Evolutionary conservation across 2,797 vertebrate species (phyloP).

Genomic region (Arrhamphus sclerolepis): DNA sequence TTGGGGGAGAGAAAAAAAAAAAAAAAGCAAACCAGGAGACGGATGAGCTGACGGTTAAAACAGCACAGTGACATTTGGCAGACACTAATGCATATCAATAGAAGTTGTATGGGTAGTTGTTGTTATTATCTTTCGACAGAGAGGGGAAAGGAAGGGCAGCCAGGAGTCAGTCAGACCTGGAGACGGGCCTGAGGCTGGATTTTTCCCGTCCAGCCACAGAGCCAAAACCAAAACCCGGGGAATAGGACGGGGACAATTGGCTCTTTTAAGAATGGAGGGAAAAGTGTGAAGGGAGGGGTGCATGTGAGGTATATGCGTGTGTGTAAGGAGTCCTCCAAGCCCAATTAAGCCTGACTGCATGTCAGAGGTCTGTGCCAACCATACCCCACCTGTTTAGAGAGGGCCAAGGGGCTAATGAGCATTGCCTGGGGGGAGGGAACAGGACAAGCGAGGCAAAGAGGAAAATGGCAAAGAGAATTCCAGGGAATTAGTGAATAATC

Average conservation of each 20-base stretch:
- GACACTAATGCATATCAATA: slow-evolving; percentile 49
- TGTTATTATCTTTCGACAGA: slow-evolving; percentile 48
- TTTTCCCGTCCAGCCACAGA: slow-evolving; percentile 43
- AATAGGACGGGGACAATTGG: slow-evolving; percentile 61
- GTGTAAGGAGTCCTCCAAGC: slow-evolving; percentile 68
- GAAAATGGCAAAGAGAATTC: slow-evolving; percentile 53
- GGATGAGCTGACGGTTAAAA: slow-evolving; percentile 14
- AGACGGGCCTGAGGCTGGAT: slow-evolving; percentile 62
- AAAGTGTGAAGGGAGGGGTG: slow-evolving; percentile 40
- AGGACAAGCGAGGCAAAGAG: slow-evolving; percentile 15
- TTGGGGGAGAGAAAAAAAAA: not conserved
- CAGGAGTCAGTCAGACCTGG: slow-evolving; percentile 37
- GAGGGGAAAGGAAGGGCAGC: slow-evolving; percentile 6
- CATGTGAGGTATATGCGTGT: slow-evolving; percentile 43
- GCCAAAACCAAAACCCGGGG: slow-evolving; percentile 59
- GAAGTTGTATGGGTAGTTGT: slow-evolving; percentile 22
- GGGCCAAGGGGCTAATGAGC: slow-evolving; percentile 81
- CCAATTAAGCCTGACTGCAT: slow-evolving; percentile 81
- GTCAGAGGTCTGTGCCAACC: slow-evolving; percentile 79
- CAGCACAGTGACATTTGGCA: slow-evolving; percentile 41
- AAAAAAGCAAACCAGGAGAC: not conserved
- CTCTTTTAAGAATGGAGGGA: slow-evolving; percentile 62
- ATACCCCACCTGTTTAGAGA: slow-evolving; percentile 78
- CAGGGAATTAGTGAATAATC: slow-evolving; percentile 52
- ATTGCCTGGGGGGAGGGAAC: slow-evolving; percentile 56